Base-by-base conservation (phyloP, 2,797 vertebrate genomes). In the Champsocephalus esox region DNA sequence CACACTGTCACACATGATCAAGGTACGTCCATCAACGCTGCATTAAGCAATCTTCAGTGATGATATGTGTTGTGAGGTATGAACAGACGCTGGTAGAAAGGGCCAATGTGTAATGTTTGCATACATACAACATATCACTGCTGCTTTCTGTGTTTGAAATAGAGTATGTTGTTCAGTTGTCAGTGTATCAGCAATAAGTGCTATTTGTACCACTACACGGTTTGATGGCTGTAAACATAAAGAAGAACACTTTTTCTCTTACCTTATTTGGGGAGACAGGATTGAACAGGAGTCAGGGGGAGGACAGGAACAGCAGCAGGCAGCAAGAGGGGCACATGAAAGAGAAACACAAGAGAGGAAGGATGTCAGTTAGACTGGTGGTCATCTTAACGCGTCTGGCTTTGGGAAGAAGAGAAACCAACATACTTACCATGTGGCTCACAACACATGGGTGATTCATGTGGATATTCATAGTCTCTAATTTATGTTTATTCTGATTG, bases 211-310 rank as follows among this genome's bases (percentile, higher is more conserved):
- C 44, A 2, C 3, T 62, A 32, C 43, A 5, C 71, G 58, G 48
- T 74, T 62, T 77, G 50, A 66, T 77, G 32, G 41, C 4, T 58
- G 48, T 59, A n/a, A 66, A 59, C 1, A 38, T 52, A 46, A 44
- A 74, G 13, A 86, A 43, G 13, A 51, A 87, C 77, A 88, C 17
- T 38, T 3, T 84, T 86, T 89, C 94, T 95, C 94, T 95, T 95
- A 95, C 95, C 95, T 95, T 93, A 82, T 87, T 89, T 93, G 82
- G 52, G 54, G 84, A 81, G 66, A 61, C 44, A 79, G 66, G 68
- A 74, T 72, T 77, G 8, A 59, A 75, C 59, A 87, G 8, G 66
- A 55, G 17, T 34, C 34, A 62, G 52, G 67, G 60, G 70, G 72
- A 61, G 79, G 77, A 72, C 71, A 81, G 75, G 66, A 75, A 59